phyloP scores from a whole-genome alignment of 1,140 invertebrate genomes.

The Pachypsylla venusta region DNA sequence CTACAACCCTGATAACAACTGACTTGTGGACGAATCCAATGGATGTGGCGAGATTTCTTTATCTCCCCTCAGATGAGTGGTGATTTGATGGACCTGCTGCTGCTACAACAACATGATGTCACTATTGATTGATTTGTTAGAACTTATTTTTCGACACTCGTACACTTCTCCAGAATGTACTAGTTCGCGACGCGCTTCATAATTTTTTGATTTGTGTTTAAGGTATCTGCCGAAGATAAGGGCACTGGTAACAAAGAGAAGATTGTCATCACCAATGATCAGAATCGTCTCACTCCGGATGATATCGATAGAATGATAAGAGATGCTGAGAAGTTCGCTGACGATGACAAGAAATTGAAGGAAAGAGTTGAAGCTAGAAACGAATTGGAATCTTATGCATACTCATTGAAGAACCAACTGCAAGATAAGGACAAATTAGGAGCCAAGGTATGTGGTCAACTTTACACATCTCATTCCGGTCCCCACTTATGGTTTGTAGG shows the following conservation, averaged over 20 bases:
- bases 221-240: constrained; percentile 93
- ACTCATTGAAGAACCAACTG: constrained; percentile 95
- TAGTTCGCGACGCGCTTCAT: too few species aligned
- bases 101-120: too few species aligned
- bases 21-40: too few species aligned
- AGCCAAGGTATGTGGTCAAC: constrained; percentile 72
- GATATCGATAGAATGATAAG: constrained; percentile 98
- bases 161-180: too few species aligned
- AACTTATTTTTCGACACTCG: too few species aligned
- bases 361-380: constrained; percentile 90
- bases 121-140: too few species aligned
- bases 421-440: constrained; percentile 96
- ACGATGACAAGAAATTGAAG: constrained; percentile 96
- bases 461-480: too few species aligned
- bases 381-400: constrained; percentile 93
- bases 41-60: too few species aligned
- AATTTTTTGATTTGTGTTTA: constrained; percentile 17
- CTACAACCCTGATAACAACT: too few species aligned
- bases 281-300: constrained; percentile 90
- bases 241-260: constrained; percentile 97
- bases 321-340: constrained; percentile 95
- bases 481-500: too few species aligned
- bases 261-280: constrained; percentile 97
- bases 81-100: too few species aligned
- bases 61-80: too few species aligned